Conservation (phyloP, 2,797 vertebrate species). For the Morelia viridis region DNA sequence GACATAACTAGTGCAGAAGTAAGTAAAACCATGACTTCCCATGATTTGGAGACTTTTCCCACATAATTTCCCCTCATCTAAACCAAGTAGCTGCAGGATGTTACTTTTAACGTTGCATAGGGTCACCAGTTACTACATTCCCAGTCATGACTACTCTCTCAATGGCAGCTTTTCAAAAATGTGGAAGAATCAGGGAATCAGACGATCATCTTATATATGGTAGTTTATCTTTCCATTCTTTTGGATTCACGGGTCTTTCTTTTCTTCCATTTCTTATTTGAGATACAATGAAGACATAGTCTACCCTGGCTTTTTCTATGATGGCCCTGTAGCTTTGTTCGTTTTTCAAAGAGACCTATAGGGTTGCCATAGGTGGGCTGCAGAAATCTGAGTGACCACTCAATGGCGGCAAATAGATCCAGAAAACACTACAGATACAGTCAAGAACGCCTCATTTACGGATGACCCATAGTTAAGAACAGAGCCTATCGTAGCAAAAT, state of each 20-base stretch:
- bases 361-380: background rate
- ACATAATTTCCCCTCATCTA: background rate
- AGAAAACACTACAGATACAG: background rate
- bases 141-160: too few relatives aligned
- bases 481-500: too few relatives aligned
- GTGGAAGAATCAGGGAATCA: too few relatives aligned
- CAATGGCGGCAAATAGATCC: background rate
- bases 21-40: too few relatives aligned
- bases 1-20: too few relatives aligned
- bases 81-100: background rate
- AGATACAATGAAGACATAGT: background rate
- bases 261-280: background rate
- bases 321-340: background rate
- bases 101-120: too few relatives aligned
- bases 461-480: too few relatives aligned
- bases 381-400: background rate
- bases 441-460: too few relatives aligned
- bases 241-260: background rate
- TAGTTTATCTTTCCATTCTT: background rate
- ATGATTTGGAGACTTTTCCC: too few relatives aligned
- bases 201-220: too few relatives aligned
- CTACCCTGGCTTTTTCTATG: background rate
- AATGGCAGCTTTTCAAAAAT: too few relatives aligned
- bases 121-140: too few relatives aligned
- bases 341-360: background rate